These are phyloP conservation scores for Gastrophryne carolinensis DNA, from an alignment of 2,797 vertebrate species.

Conservation along the genomic window DNA sequence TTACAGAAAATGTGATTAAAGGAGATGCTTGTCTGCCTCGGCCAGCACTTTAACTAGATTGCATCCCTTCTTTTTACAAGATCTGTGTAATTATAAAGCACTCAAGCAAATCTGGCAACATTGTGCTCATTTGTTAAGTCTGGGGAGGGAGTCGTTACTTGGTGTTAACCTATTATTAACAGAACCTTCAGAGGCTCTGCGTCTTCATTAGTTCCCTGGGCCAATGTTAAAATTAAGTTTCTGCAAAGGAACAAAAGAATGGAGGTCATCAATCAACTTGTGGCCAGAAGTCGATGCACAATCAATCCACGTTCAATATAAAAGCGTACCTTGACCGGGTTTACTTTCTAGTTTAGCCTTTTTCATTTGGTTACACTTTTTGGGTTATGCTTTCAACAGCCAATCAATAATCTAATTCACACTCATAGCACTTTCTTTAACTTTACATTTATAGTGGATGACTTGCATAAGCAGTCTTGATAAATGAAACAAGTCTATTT, in stretches of 20 bases:
- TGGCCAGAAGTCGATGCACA: slow-evolving; percentile 1
- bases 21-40: slow-evolving; percentile 4
- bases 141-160: slow-evolving; percentile 24
- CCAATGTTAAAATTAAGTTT: slow-evolving; percentile 31
- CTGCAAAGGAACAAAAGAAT: slow-evolving; percentile 2
- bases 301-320: slow-evolving; percentile 32
- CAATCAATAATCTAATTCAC: slow-evolving; percentile 25
- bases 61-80: slow-evolving; percentile 38
- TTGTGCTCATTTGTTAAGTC: slow-evolving; percentile 34
- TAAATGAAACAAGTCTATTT: no score
- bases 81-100: slow-evolving; percentile 40
- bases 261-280: slow-evolving; percentile 31
- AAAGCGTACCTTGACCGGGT: slow-evolving; percentile 20
- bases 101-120: slow-evolving; percentile 27
- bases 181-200: not conserved
- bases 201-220: slow-evolving; percentile 27
- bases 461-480: not conserved
- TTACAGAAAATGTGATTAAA: slow-evolving; percentile 32
- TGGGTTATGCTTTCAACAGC: not conserved
- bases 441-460: not conserved
- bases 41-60: slow-evolving; percentile 31
- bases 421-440: not conserved
- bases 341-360: not conserved
- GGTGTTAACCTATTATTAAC: slow-evolving; percentile 32
- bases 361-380: slow-evolving; percentile 21